Base-by-base conservation (phyloP, 2,113 vertebrate species). In the Puffinus mauretanicus region DNA sequence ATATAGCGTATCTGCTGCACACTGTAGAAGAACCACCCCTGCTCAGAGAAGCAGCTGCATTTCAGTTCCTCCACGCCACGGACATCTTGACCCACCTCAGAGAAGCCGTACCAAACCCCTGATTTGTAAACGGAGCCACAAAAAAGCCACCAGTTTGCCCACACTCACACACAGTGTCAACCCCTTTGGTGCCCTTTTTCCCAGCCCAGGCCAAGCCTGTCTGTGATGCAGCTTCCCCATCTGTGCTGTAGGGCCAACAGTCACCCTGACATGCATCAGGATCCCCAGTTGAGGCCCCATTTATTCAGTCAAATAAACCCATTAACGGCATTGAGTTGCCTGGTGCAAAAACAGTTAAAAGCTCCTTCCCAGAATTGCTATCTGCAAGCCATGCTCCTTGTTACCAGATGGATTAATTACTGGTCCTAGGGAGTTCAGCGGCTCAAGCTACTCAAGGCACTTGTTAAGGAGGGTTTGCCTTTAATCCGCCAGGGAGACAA, bases 381-480 rank as follows among this genome's bases (percentile, higher is more conserved):
- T 4, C 85, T 85, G 84, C 80, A 52, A 34, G 61, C 49, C 16
- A 26, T 7, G 60, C 66, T 80, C 92, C 95, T 96, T 52, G 87
- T 88, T 97, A 98, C 97, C 98, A 99, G 98, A 94, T 98, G 98
- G 98, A 98, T 98, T 99, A 99, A 99, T 99, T 99, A 98, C 96
- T 98, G 96, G 94, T 97, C 93, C 98, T 69, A 64, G 94, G 97
- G 97, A 98, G 98, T 94, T 96, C 96, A 98, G 98, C 98, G 95
- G 98, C 97, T 96, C 96, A 94, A 97, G 98, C 97, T 85, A 65
- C 97, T 95, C 96, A 34, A 69, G 93, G 94, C 90, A 76, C 98
- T 98, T 91, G 91, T 98, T 98, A 98, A 91, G 94, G 94, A 97
- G 96, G 96, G 95, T 90, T 95, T 93, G 90, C 75, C 96, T 97